Evolutionary conservation across 2,113 vertebrate species (phyloP).

Genomic region (Poeciliopsis turrubarensis): DNA sequence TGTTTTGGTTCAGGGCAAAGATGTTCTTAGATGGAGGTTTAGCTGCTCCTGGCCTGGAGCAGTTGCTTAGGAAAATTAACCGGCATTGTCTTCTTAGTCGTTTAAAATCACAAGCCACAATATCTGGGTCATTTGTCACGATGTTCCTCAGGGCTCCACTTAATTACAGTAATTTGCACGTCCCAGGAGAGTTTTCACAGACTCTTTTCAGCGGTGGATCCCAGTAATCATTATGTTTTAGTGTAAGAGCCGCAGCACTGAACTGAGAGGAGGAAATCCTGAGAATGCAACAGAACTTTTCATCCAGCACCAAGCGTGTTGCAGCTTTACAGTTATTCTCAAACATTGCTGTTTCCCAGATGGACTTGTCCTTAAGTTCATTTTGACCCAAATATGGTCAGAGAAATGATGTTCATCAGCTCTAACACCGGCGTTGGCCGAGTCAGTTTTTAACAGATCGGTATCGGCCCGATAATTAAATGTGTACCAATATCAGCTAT

Average conservation of each 20-base stretch:
- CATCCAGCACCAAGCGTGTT: neutral
- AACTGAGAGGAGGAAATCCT: neutral
- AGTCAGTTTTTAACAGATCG: too few species aligned
- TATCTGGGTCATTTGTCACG: slow-evolving; percentile 16
- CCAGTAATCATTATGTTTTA: slow-evolving; percentile 33
- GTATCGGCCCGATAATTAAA: too few species aligned
- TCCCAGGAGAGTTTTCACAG: slow-evolving; percentile 21
- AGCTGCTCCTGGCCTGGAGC: slow-evolving; percentile 15
- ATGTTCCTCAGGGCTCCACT: slow-evolving; percentile 14
- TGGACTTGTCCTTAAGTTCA: neutral
- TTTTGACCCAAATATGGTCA: neutral
- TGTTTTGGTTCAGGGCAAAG: slow-evolving; percentile 18
- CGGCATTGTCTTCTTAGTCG: slow-evolving; percentile 14
- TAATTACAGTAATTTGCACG: slow-evolving; percentile 44
- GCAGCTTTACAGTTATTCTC: neutral
- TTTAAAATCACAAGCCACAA: slow-evolving; percentile 10
- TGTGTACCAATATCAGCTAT: too few species aligned
- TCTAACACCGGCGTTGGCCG: too few species aligned
- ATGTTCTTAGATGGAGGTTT: slow-evolving; percentile 10
- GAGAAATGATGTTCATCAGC: too few species aligned
- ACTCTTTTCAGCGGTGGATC: slow-evolving; percentile 5
- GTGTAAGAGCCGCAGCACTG: neutral
- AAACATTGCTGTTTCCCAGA: neutral
- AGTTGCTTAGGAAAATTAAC: slow-evolving; percentile 35
- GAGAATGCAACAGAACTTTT: neutral